phyloP scores from a whole-genome alignment of 2,797 vertebrate species.

The Ctenosaura bakeri region DNA sequence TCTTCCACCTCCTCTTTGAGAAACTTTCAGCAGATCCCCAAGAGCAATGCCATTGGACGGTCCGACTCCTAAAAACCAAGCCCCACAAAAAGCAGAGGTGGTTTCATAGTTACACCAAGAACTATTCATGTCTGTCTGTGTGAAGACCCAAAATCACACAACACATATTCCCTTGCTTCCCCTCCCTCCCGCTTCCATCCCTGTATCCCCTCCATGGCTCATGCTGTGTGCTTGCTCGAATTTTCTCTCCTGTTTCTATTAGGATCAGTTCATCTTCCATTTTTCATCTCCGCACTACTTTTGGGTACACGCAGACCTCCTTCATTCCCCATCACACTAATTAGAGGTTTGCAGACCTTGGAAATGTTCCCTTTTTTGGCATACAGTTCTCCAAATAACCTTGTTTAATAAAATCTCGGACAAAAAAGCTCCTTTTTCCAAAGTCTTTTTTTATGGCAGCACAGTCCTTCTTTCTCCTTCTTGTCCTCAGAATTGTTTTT shows the following conservation, averaged over 20 bases:
- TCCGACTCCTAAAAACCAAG: slow-evolving; percentile 60
- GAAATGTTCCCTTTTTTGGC: too few species aligned
- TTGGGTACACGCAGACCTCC: too few species aligned
- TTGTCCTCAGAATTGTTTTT: too few species aligned
- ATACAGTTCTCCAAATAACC: too few species aligned
- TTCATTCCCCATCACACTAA: too few species aligned
- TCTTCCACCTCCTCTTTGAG: slow-evolving; percentile 61
- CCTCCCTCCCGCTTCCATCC: not conserved
- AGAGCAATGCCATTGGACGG: slow-evolving; percentile 36
- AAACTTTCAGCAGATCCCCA: slow-evolving; percentile 44
- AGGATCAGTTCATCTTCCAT: not conserved
- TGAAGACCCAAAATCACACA: not conserved
- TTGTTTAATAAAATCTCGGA: too few species aligned
- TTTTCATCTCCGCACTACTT: not conserved
- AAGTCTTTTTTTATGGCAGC: too few species aligned
- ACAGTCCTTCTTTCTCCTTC: too few species aligned
- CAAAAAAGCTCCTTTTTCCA: too few species aligned
- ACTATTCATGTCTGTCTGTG: slow-evolving; percentile 32
- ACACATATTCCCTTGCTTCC: not conserved
- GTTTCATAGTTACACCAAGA: slow-evolving; percentile 58
- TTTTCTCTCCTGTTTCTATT: too few species aligned
- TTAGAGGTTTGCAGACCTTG: too few species aligned
- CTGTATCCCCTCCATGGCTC: not conserved
- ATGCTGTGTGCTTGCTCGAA: not conserved
- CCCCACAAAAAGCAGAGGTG: slow-evolving; percentile 64